These are phyloP conservation scores for Pithys albifrons DNA, from an alignment of 2,113 vertebrate genomes.

Conservation along the genomic window DNA sequence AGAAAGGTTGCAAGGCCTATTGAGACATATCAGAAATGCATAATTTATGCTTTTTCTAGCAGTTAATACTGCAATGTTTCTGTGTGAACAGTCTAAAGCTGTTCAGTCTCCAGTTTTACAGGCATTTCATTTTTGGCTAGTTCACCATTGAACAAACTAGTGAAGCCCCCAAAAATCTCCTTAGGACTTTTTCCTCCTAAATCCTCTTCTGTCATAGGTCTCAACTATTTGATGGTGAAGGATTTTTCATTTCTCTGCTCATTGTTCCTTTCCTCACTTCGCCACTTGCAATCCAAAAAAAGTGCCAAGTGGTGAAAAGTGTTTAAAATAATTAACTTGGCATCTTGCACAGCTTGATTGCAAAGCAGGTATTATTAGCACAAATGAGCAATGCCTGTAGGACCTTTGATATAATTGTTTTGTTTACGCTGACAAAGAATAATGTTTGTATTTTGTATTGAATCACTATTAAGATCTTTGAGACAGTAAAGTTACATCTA, in stretches of 20 bases:
- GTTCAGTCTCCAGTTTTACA: constrained; percentile 1
- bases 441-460: constrained; percentile 9
- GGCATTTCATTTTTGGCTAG: neutral
- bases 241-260: neutral
- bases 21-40: constrained; percentile 13
- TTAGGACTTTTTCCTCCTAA: neutral
- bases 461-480: neutral
- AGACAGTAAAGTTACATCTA: neutral
- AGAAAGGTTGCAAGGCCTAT: constrained; percentile 13
- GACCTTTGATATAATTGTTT: neutral
- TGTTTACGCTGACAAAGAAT: constrained; percentile 14
- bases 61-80: neutral
- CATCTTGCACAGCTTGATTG: neutral
- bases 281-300: neutral
- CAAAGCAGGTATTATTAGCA: constrained; percentile 16
- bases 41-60: constrained; percentile 36
- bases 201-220: neutral
- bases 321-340: constrained; percentile 45
- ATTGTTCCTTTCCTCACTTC: neutral
- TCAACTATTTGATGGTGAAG: constrained; percentile 3
- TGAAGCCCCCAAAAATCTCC: neutral
- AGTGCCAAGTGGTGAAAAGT: neutral
- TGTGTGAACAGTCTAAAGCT: neutral
- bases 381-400: constrained; percentile 16
- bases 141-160: constrained; percentile 7